phyloP scores from a whole-genome alignment of 1,140 invertebrate species.

The Polyergus mexicanus region DNA sequence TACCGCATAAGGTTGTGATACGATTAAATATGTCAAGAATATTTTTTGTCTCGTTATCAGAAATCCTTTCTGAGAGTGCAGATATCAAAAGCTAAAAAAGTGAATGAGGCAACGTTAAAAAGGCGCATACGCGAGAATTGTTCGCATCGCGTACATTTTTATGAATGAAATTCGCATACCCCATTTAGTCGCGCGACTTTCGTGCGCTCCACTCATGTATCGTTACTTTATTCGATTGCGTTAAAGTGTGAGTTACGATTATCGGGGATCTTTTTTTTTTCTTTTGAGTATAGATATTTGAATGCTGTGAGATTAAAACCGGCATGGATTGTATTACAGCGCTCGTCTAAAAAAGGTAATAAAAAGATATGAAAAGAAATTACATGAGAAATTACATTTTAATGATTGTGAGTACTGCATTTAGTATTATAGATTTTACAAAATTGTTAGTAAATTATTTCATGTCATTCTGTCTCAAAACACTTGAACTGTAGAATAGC shows the following conservation, averaged over 20 bases:
- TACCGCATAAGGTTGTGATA: no score
- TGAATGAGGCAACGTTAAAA: conserved; percentile 24
- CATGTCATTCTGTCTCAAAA: neutral
- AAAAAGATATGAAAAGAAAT: neutral
- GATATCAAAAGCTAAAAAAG: conserved; percentile 18
- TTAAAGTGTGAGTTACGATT: conserved; percentile 33
- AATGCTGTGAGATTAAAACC: conserved; percentile 20
- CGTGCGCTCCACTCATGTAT: conserved; percentile 2
- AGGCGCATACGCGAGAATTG: neutral
- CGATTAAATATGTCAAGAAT: no score
- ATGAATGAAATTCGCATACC: neutral
- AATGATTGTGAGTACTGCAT: no score
- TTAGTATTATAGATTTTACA: neutral
- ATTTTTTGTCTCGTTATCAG: no score
- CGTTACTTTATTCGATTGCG: conserved; percentile 6
- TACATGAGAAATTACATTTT: neutral
- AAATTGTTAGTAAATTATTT: neutral
- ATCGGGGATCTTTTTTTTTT: neutral
- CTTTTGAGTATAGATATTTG: neutral
- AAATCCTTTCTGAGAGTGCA: no score
- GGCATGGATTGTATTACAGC: neutral
- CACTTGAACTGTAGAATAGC: neutral
- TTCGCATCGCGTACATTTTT: conserved; percentile 10
- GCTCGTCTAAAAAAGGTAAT: neutral
- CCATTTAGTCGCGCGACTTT: neutral